Evolutionary conservation across 92 coral and sea anemone species (phyloP).

Genomic region (Galaxea fascicularis): DNA sequence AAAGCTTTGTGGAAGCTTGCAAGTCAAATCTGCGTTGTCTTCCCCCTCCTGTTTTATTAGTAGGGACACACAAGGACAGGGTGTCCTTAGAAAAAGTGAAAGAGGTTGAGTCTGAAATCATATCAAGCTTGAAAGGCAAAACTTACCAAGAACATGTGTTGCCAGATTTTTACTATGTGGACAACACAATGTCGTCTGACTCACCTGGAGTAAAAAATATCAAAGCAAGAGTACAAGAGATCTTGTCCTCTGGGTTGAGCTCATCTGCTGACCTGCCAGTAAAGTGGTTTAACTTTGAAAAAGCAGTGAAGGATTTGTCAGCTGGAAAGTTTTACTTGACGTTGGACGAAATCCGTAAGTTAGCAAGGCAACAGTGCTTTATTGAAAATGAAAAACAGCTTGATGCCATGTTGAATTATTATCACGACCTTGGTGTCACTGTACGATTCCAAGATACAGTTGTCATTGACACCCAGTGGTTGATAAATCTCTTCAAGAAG

Average conservation of each 20-base stretch:
- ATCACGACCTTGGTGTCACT: conserved; percentile 54
- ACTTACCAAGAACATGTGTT: conserved; percentile 49
- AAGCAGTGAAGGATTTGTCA: conserved; percentile 37
- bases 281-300: conserved; percentile 68
- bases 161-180: conserved; percentile 39
- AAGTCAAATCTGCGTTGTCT: conserved; percentile 27
- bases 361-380: conserved; percentile 54
- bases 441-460: conserved; percentile 53
- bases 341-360: conserved; percentile 29
- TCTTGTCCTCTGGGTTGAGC: conserved; percentile 37
- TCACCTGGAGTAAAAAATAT: conserved; percentile 37
- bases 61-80: conserved; percentile 62
- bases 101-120: conserved; percentile 26
- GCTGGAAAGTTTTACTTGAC: conserved; percentile 31
- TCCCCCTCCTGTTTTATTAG: conserved; percentile 60
- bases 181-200: conserved; percentile 53
- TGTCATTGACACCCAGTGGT: conserved; percentile 58
- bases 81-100: conserved; percentile 1
- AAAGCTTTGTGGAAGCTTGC: not conserved
- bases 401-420: conserved; percentile 50
- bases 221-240: conserved; percentile 18
- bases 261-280: conserved; percentile 43
- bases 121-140: conserved; percentile 27
- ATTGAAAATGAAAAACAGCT: conserved; percentile 44
- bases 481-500: conserved; percentile 56